Conservation (phyloP, 1,140 invertebrate species). For the Drosophila subpulchrella region DNA sequence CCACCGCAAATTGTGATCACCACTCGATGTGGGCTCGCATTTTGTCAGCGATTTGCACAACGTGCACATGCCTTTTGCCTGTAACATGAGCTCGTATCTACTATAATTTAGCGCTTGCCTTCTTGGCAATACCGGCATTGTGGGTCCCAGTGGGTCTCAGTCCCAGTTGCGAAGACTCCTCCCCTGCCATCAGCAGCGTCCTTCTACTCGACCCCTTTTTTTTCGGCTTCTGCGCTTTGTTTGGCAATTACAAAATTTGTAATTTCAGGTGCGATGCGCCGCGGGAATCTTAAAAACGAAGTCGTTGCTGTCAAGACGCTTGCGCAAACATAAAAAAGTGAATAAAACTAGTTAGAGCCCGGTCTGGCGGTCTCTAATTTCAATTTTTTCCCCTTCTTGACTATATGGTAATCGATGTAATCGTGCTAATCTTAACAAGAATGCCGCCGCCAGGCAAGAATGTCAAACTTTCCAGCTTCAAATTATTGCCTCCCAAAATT, state of each 20-base stretch:
- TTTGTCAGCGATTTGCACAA: slow-evolving; percentile 81
- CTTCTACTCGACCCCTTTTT: neutral
- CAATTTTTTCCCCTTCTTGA: neutral
- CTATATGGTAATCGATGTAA: slow-evolving; percentile 47
- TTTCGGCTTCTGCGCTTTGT: slow-evolving; percentile 51
- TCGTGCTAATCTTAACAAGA: slow-evolving; percentile 45
- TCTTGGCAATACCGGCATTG: slow-evolving; percentile 62
- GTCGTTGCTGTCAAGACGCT: slow-evolving; percentile 36
- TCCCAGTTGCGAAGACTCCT: slow-evolving; percentile 36
- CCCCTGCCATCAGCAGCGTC: slow-evolving; percentile 33
- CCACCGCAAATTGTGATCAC: slow-evolving; percentile 35
- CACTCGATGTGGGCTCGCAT: slow-evolving; percentile 50
- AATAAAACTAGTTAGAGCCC: slow-evolving; percentile 38
- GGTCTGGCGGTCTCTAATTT: neutral
- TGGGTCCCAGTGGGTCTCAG: slow-evolving; percentile 17
- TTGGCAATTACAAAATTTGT: slow-evolving; percentile 68
- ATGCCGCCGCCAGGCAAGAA: slow-evolving; percentile 47
- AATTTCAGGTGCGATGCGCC: slow-evolving; percentile 64
- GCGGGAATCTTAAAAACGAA: slow-evolving; percentile 57
- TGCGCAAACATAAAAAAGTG: slow-evolving; percentile 44
- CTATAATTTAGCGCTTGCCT: slow-evolving; percentile 70
- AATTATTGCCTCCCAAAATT: slow-evolving; percentile 49
- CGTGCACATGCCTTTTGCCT: slow-evolving; percentile 61
- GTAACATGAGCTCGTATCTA: slow-evolving; percentile 53
- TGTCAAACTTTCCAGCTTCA: slow-evolving; percentile 40